phyloP scores from a whole-genome alignment of 2,113 vertebrate species.

The Pelodiscus sinensis region DNA sequence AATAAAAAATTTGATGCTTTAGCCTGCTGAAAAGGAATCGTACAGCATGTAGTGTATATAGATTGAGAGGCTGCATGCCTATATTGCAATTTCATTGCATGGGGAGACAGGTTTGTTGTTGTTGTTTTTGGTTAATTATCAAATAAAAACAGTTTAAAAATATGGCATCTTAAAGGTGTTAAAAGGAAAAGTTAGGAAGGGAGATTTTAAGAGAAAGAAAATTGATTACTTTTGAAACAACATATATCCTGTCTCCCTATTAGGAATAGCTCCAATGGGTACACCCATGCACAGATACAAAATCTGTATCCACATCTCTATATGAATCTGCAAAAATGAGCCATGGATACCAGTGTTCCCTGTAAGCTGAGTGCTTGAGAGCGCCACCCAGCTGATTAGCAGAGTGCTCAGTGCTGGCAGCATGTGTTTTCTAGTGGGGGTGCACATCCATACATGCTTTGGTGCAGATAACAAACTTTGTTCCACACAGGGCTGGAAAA shows the following conservation, averaged over 20 bases:
- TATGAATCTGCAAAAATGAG: too few species aligned
- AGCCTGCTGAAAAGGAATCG: background rate
- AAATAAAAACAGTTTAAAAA: too few species aligned
- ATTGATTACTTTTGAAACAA: background rate
- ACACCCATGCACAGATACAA: too few species aligned
- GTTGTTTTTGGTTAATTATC: constrained; percentile 53
- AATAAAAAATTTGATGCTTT: constrained; percentile 16
- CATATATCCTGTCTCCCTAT: background rate
- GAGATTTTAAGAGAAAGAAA: background rate
- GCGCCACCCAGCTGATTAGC: too few species aligned
- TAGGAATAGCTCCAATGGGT: background rate
- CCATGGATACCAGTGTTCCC: too few species aligned
- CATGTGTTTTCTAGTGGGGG: too few species aligned
- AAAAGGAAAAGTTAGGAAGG: constrained; percentile 31
- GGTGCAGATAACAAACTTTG: too few species aligned
- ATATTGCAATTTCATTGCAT: background rate
- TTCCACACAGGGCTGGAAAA: too few species aligned
- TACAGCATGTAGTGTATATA: constrained; percentile 29
- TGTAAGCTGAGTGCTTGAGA: too few species aligned
- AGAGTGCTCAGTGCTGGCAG: too few species aligned
- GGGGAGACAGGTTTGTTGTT: background rate
- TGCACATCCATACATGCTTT: too few species aligned
- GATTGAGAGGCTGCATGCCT: background rate
- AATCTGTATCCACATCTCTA: too few species aligned
- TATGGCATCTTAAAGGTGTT: background rate